Evolutionary conservation across 2,888 invertebrate species (phyloP).

Genomic region (Zaprionus bogoriensis): DNA sequence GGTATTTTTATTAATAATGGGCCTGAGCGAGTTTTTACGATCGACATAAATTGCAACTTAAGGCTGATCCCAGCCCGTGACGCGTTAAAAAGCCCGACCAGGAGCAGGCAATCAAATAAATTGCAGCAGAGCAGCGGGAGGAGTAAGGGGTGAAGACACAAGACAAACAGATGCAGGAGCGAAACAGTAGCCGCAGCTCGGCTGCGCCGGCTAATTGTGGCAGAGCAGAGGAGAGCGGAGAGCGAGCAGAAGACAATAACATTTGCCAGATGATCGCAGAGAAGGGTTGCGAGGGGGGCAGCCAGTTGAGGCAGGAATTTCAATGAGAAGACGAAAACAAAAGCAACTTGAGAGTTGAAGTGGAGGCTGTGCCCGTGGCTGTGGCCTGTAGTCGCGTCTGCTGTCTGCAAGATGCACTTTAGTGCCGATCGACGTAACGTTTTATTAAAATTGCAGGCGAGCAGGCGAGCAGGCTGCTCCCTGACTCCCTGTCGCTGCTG

Average conservation of each 20-base stretch:
- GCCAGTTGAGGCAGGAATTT: conserved; percentile 53
- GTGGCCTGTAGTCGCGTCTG: not conserved
- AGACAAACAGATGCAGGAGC: conserved; percentile 42
- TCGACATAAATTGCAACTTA: conserved; percentile 74
- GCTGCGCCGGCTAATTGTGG: conserved; percentile 29
- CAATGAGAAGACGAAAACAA: conserved; percentile 43
- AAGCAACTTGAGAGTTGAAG: conserved; percentile 9
- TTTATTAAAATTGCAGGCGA: conserved; percentile 42
- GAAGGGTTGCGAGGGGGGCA: not conserved
- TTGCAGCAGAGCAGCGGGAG: conserved; percentile 45
- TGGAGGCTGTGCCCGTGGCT: not conserved
- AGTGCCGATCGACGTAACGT: conserved; percentile 38
- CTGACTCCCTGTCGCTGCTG: not conserved
- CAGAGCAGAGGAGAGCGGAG: not conserved
- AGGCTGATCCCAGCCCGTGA: conserved; percentile 36
- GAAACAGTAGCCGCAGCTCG: conserved; percentile 62
- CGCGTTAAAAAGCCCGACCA: conserved; percentile 16
- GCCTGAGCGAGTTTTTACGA: conserved; percentile 70
- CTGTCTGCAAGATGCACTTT: conserved; percentile 30
- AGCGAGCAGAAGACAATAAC: conserved; percentile 46
- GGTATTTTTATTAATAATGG: conserved; percentile 67
- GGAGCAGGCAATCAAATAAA: conserved; percentile 75
- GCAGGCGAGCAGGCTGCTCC: not conserved
- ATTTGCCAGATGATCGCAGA: conserved; percentile 38
- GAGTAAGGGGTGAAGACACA: not conserved